A percentile compares a stretch with the other conserved stretches of the same genome.
phyloP scores from a whole-genome alignment of 2,888 invertebrate genomes.

The Hypercompe scribonia region DNA sequence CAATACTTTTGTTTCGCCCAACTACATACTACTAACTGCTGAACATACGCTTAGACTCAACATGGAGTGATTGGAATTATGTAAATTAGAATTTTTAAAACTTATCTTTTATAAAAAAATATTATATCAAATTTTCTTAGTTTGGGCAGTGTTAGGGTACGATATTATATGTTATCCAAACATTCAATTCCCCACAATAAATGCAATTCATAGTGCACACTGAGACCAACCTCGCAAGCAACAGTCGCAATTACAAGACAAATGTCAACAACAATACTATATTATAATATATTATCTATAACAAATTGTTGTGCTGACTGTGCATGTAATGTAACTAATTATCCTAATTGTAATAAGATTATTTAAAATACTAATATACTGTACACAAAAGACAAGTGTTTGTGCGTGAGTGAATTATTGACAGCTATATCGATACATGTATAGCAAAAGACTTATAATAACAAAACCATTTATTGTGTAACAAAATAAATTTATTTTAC shows the following conservation, averaged over 20 bases:
- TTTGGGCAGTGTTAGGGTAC: conserved; percentile 70
- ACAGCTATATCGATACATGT: conserved; percentile 37
- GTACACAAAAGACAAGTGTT: conserved; percentile 61
- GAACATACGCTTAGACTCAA: conserved; percentile 68
- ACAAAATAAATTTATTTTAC: neutral
- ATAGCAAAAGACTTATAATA: conserved; percentile 31
- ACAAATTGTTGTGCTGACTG: conserved; percentile 73
- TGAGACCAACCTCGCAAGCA: conserved; percentile 43
- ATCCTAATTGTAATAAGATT: conserved; percentile 55
- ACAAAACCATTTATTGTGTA: conserved; percentile 33
- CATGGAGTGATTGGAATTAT: conserved; percentile 68
- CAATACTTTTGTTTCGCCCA: conserved; percentile 44
- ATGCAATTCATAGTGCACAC: conserved; percentile 57
- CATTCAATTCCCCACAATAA: conserved; percentile 71
- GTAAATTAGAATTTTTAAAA: conserved; percentile 57
- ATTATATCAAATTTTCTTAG: conserved; percentile 60
- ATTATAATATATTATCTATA: conserved; percentile 58
- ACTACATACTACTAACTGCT: conserved; percentile 52
- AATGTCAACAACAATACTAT: conserved; percentile 58
- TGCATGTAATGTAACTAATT: conserved; percentile 67
- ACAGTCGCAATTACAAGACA: conserved; percentile 45
- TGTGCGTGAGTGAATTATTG: conserved; percentile 64
- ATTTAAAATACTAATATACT: conserved; percentile 54
- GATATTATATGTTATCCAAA: conserved; percentile 53
- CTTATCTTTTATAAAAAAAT: conserved; percentile 65